These are phyloP conservation scores for Sanderia malayensis DNA, from an alignment of 30 jellyfish, hydroid and myxozoan species.

Conservation along the genomic window DNA sequence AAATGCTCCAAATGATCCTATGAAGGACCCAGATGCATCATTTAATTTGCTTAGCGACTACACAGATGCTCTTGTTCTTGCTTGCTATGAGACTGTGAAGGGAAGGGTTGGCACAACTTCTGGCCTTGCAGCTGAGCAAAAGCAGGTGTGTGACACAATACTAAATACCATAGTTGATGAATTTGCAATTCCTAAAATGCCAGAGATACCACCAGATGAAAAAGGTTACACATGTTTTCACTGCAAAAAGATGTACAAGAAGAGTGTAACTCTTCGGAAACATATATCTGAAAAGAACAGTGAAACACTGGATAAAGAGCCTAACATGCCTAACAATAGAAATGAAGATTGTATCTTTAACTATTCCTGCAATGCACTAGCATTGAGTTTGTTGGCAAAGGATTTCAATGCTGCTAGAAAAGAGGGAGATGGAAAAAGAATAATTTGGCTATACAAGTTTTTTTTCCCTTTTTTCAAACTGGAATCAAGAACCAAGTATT, in stretches of 20 bases:
- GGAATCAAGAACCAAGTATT: not conserved
- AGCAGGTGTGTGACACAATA: not conserved
- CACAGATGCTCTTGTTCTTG: constrained; percentile 7
- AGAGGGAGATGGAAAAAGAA: constrained; percentile 1
- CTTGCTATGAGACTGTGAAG: not conserved
- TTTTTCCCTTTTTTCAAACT: not conserved
- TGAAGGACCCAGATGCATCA: constrained; percentile 10
- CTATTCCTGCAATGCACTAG: constrained; percentile 4
- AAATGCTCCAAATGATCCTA: constrained; percentile 3
- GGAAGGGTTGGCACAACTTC: not conserved
- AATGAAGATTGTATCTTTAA: not conserved
- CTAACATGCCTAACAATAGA: no score
- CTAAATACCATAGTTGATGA: constrained; percentile 2
- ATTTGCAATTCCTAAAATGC: constrained; percentile 10
- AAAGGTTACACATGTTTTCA: not conserved
- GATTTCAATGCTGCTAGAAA: not conserved
- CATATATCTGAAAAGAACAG: constrained; percentile 12
- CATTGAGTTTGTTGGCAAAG: not conserved
- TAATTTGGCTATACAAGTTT: not conserved
- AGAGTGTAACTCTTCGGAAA: not conserved
- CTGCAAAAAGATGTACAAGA: constrained; percentile 7
- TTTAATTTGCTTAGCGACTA: not conserved
- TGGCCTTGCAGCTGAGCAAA: not conserved
- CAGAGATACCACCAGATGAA: not conserved
- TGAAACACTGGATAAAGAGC: no score